phyloP scores from a whole-genome alignment of 2,113 vertebrate genomes.

The Cebus imitator region DNA sequence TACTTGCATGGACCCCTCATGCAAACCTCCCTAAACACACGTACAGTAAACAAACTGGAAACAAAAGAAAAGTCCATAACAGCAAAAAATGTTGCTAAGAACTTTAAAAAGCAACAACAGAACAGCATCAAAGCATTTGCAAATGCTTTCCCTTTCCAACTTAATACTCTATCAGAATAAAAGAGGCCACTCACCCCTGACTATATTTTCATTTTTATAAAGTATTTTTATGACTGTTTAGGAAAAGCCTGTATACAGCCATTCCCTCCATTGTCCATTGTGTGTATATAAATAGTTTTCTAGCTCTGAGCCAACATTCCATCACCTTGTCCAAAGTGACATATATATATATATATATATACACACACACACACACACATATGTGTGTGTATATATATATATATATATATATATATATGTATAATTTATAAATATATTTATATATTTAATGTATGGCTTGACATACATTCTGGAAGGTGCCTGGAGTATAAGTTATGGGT shows the following conservation, averaged over 20 bases:
- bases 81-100: neutral
- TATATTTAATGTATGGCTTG: neutral
- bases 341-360: neutral
- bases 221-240: neutral
- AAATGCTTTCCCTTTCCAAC: neutral
- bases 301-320: neutral
- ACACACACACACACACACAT: neutral
- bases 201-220: neutral
- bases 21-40: neutral
- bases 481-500: neutral
- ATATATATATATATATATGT: neutral
- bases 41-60: rapidly evolving
- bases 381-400: neutral
- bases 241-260: neutral
- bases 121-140: neutral
- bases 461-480: neutral
- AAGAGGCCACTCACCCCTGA: neutral
- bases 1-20: neutral
- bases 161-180: neutral
- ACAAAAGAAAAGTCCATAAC: neutral
- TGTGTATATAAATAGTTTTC: neutral
- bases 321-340: neutral
- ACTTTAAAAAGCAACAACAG: neutral
- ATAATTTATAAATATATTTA: neutral
- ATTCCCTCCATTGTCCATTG: neutral